phyloP scores from a whole-genome alignment of 1,140 invertebrate genomes.

The Notospermus geniculatus region DNA sequence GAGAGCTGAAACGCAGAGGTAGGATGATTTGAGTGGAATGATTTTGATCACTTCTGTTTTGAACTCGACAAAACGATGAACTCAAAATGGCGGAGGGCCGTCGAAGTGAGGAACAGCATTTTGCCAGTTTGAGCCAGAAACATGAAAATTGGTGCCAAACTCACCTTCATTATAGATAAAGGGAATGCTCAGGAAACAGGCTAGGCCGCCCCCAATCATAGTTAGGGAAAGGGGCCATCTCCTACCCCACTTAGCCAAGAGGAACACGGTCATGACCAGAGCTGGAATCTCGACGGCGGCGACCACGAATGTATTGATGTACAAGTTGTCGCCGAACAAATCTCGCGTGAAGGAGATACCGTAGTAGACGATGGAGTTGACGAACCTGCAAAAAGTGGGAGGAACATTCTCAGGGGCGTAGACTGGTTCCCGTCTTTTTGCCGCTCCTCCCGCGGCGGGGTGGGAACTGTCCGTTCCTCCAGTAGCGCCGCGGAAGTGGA shows the following conservation, averaged over 20 bases:
- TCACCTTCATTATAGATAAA: not conserved
- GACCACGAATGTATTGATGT: not conserved
- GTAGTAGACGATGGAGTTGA: conserved; percentile 1
- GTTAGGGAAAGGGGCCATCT: conserved; percentile 68
- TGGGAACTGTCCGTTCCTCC: too few species aligned
- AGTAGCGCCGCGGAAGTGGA: too few species aligned
- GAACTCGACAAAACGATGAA: too few species aligned
- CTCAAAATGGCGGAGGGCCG: too few species aligned
- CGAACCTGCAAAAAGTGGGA: conserved; percentile 1
- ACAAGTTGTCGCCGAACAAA: not conserved
- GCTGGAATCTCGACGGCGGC: not conserved
- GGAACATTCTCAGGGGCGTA: not conserved
- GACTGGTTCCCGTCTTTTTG: too few species aligned
- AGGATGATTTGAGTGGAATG: too few species aligned
- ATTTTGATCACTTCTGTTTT: too few species aligned
- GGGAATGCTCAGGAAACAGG: conserved; percentile 27
- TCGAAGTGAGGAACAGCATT: too few species aligned
- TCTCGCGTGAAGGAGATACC: not conserved
- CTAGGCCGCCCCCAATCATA: conserved; percentile 68
- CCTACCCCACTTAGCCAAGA: conserved; percentile 29
- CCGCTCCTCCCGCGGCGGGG: too few species aligned
- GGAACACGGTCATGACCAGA: not conserved
- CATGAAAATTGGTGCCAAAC: not conserved
- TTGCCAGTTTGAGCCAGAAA: too few species aligned
- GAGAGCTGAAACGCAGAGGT: not conserved